Evolutionary conservation across 2,797 vertebrate genomes (phyloP).

Genomic region (Enteromius viviparus): DNA sequence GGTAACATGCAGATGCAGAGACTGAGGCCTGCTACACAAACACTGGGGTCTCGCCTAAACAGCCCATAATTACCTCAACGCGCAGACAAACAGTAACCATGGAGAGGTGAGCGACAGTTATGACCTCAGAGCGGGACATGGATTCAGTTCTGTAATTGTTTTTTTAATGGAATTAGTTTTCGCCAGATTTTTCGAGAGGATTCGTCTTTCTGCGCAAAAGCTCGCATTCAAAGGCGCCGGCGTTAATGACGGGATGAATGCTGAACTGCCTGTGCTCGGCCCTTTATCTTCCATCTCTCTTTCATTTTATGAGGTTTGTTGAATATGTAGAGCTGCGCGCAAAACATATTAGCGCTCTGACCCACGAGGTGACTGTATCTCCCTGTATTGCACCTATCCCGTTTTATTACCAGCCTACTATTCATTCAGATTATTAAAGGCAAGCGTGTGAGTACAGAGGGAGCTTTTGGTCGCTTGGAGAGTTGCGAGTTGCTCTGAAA

Average conservation of each 20-base stretch:
- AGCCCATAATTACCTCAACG: constrained; percentile 75
- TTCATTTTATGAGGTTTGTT: constrained; percentile 53
- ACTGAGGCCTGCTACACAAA: constrained; percentile 79
- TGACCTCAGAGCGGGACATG: constrained; percentile 60
- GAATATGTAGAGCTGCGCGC: constrained; percentile 56
- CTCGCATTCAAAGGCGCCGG: constrained; percentile 53
- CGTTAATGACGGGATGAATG: constrained; percentile 57
- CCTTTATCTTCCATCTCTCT: constrained; percentile 33
- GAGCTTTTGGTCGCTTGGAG: constrained; percentile 27
- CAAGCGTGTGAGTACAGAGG: constrained; percentile 25
- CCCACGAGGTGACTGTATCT: constrained; percentile 51
- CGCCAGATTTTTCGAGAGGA: constrained; percentile 48
- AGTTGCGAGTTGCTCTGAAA: constrained; percentile 24
- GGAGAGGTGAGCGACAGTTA: constrained; percentile 62
- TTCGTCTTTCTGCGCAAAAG: constrained; percentile 52
- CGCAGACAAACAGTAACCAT: constrained; percentile 61
- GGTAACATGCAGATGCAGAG: constrained; percentile 85
- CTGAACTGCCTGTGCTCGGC: constrained; percentile 48
- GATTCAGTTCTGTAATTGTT: constrained; percentile 63
- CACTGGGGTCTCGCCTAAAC: constrained; percentile 79
- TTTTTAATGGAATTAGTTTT: constrained; percentile 63
- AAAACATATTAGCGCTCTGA: constrained; percentile 54
- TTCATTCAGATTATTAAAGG: constrained; percentile 55
- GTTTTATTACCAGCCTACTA: constrained; percentile 52
- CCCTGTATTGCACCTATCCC: constrained; percentile 44